Evolutionary conservation across 2,113 vertebrate species (phyloP).

Genomic region (Phainopepla nitens): DNA sequence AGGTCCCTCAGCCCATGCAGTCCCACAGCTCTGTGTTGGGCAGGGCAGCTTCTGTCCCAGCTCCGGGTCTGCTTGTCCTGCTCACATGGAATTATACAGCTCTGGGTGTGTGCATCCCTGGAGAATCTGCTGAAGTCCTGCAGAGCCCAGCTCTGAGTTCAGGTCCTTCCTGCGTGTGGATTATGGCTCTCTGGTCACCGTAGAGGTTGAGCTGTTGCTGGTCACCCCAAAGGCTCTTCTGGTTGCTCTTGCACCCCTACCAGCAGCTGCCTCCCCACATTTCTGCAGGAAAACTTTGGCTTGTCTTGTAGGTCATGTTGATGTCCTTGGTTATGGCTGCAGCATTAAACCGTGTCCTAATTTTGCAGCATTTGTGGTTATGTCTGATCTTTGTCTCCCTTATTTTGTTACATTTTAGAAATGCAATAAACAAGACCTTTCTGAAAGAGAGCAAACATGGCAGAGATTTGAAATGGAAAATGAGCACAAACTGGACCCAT

Average conservation of each 20-base stretch:
- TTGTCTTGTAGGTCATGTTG: neutral
- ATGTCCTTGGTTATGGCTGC: neutral
- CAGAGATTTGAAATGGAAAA: constrained; percentile 36
- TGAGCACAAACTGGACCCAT: neutral
- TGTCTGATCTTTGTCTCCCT: neutral
- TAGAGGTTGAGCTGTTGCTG: neutral
- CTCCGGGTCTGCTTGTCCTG: neutral
- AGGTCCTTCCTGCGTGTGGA: neutral
- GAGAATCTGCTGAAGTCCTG: accelerated
- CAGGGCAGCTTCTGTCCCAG: neutral
- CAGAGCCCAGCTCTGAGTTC: neutral
- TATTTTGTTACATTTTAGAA: constrained; percentile 10
- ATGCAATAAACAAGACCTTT: neutral
- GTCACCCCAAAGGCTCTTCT: accelerated
- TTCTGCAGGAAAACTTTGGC: neutral
- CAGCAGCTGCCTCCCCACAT: neutral
- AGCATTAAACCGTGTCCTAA: neutral
- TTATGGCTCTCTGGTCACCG: accelerated
- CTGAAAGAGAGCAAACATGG: neutral
- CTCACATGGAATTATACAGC: too few relatives aligned
- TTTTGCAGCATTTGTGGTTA: neutral
- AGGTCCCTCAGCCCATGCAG: neutral
- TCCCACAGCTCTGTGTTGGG: neutral
- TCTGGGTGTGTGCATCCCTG: neutral
- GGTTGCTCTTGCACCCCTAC: neutral